A percentile compares a stretch with the other conserved stretches of the same genome.
Evolutionary conservation across 2,888 invertebrate species (phyloP).

Genomic region (Limnephilus rhombicus): DNA sequence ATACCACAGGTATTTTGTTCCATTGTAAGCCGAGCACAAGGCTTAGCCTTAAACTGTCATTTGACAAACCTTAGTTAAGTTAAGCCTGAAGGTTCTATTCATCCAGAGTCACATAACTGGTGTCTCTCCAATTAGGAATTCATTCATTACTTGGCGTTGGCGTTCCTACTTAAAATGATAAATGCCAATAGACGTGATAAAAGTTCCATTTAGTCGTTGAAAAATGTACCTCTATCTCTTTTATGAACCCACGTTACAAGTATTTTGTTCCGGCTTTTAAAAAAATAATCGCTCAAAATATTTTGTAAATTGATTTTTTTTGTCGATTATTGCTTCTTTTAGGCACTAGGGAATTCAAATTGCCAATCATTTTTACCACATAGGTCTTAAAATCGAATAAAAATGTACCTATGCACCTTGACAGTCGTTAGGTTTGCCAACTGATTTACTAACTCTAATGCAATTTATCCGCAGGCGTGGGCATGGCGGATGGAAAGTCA

Average conservation of each 20-base stretch:
- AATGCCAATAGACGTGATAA: slow-evolving; percentile 40
- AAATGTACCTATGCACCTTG: not conserved
- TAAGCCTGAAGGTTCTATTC: slow-evolving; percentile 31
- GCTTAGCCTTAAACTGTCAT: slow-evolving; percentile 28
- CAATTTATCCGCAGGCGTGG: too few relatives aligned
- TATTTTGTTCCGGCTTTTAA: slow-evolving; percentile 81
- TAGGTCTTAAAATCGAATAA: not conserved
- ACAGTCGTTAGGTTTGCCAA: not conserved
- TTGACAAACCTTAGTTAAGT: slow-evolving; percentile 29
- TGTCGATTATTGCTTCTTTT: not conserved
- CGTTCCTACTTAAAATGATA: slow-evolving; percentile 13
- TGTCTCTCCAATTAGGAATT: slow-evolving; percentile 45
- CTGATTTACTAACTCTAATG: not conserved
- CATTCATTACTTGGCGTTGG: slow-evolving; percentile 33
- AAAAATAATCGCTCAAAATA: slow-evolving; percentile 4
- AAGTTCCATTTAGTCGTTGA: slow-evolving; percentile 16
- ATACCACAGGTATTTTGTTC: not conserved
- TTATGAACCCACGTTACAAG: not conserved
- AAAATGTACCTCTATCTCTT: not conserved
- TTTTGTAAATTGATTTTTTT: not conserved
- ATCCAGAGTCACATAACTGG: slow-evolving; percentile 31
- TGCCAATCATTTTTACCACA: not conserved
- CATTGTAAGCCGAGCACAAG: not conserved
- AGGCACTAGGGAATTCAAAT: not conserved
- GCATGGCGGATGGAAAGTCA: not conserved